Percentiles rank a stretch among this genome's conserved stretches.
These are phyloP conservation scores for Microplitis deprimator DNA, from an alignment of 2,888 invertebrate genomes.

Conservation along the genomic window DNA sequence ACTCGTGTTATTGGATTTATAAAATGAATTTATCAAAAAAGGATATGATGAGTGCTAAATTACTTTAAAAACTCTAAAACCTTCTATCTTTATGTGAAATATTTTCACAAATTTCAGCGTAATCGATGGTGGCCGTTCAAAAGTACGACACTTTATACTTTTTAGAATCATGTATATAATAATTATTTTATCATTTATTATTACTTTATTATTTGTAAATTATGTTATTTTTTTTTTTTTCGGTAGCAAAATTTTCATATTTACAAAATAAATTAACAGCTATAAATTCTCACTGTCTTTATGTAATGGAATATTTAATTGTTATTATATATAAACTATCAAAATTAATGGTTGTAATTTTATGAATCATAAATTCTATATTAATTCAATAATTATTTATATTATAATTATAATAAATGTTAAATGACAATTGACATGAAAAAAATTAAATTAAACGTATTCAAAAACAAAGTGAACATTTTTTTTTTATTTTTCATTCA, in stretches of 20 bases:
- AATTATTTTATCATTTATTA: not conserved
- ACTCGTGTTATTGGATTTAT: too few relatives aligned
- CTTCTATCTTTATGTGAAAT: too few relatives aligned
- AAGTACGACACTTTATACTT: not conserved
- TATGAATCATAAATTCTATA: conserved; percentile 22
- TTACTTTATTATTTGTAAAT: conserved; percentile 1
- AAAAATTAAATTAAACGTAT: not conserved
- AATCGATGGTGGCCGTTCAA: not conserved
- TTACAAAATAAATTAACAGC: not conserved
- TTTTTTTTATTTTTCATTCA: not conserved
- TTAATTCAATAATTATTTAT: conserved; percentile 7
- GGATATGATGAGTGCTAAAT: too few relatives aligned
- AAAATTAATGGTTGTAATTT: conserved; percentile 22
- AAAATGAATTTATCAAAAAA: too few relatives aligned
- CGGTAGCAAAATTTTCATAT: not conserved
- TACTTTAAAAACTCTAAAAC: too few relatives aligned
- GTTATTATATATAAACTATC: conserved; percentile 5
- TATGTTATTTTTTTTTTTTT: conserved; percentile 1
- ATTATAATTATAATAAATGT: conserved; percentile 23
- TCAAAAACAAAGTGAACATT: not conserved
- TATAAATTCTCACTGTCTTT: not conserved
- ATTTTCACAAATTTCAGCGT: too few relatives aligned
- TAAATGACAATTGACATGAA: not conserved
- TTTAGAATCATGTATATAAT: conserved; percentile 7
- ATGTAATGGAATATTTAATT: not conserved